Evolutionary conservation across 2,797 vertebrate genomes (phyloP).

Genomic region (Tadarida brasiliensis): DNA sequence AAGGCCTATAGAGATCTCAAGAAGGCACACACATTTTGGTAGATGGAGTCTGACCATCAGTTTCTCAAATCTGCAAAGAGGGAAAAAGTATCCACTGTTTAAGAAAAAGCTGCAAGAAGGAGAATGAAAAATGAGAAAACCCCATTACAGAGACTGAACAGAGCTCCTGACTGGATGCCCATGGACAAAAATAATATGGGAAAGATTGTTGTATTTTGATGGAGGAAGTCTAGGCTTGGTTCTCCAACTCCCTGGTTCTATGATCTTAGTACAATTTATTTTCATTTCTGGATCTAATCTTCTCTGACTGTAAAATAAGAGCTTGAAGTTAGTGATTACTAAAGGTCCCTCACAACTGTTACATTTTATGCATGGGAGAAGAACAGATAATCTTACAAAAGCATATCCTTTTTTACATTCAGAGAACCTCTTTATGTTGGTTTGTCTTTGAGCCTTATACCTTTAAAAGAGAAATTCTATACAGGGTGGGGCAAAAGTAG

Average conservation of each 20-base stretch:
- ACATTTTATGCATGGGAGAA: not conserved
- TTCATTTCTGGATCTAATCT: not conserved
- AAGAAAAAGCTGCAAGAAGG: not conserved
- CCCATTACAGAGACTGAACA: not conserved
- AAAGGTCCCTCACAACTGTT: not conserved
- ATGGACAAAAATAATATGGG: not conserved
- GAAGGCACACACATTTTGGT: not conserved
- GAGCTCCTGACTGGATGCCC: not conserved
- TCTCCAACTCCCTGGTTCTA: not conserved
- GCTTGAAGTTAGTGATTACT: not conserved
- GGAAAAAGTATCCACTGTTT: not conserved
- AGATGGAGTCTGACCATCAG: not conserved
- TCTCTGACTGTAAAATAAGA: constrained; percentile 1
- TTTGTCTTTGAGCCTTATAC: not conserved
- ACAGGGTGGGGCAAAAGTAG: not conserved
- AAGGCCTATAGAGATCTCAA: not conserved
- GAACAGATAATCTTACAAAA: not conserved
- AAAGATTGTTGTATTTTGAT: not conserved
- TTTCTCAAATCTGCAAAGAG: constrained; percentile 18
- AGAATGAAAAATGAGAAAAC: constrained; percentile 2
- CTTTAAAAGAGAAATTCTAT: not conserved
- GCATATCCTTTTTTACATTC: not conserved
- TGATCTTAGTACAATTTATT: not conserved
- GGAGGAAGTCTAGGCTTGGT: not conserved
- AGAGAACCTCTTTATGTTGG: not conserved